phyloP scores from a whole-genome alignment of 2,113 vertebrate genomes.

The Dasyprocta punctata region DNA sequence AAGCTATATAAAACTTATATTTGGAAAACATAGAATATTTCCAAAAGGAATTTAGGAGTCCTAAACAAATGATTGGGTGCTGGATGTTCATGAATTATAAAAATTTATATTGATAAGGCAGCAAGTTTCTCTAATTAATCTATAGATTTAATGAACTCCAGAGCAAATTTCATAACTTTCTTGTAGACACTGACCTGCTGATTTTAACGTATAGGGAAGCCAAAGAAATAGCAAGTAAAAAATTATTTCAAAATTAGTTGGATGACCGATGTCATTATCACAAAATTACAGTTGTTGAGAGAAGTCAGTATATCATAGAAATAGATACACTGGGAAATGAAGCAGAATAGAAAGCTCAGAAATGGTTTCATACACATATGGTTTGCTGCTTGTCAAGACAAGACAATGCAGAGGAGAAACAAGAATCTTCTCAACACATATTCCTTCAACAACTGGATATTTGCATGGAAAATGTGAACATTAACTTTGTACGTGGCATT shows the following conservation, averaged over 20 bases:
- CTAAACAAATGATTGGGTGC: not conserved
- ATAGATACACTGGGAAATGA: not conserved
- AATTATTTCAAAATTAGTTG: not conserved
- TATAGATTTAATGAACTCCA: not conserved
- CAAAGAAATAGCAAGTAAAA: not conserved
- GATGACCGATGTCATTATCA: not conserved
- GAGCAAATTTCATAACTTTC: not conserved
- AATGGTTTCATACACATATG: not conserved
- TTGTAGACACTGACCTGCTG: not conserved
- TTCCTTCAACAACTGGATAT: not conserved
- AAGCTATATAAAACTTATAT: not conserved
- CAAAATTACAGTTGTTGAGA: not conserved
- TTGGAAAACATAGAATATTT: not conserved
- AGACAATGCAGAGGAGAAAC: not conserved
- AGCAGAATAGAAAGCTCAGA: not conserved
- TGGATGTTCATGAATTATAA: not conserved
- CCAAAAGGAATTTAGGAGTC: not conserved
- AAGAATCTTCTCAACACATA: not conserved
- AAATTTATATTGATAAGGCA: not conserved
- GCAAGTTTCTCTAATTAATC: not conserved
- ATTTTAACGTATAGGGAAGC: not conserved
- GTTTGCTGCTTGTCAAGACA: not conserved
- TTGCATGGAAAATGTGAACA: not conserved
- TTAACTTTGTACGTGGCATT: not conserved
- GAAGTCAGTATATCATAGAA: not conserved